These are phyloP conservation scores for Pinna nobilis DNA, from an alignment of 1,140 invertebrate genomes.

Conservation along the genomic window DNA sequence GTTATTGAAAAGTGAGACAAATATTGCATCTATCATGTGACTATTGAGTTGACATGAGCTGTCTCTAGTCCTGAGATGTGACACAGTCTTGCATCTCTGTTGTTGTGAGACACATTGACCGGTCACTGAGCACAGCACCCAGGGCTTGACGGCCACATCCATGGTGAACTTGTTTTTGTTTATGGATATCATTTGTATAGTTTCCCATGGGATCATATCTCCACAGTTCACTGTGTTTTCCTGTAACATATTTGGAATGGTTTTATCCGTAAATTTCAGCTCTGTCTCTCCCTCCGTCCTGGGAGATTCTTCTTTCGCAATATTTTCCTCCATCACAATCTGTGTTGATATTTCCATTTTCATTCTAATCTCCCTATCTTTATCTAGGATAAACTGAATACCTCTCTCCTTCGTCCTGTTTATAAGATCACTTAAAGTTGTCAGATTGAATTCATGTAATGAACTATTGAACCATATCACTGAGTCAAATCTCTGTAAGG, in stretches of 20 bases:
- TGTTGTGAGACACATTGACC: background rate
- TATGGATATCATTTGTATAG: background rate
- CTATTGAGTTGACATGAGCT: background rate
- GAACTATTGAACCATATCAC: constrained; percentile 1
- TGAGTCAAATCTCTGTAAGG: constrained; percentile 8
- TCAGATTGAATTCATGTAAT: background rate
- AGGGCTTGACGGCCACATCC: background rate
- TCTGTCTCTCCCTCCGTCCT: background rate
- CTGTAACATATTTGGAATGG: background rate
- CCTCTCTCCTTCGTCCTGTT: background rate
- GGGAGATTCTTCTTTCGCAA: background rate
- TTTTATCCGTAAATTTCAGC: background rate
- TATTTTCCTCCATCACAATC: background rate
- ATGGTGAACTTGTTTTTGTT: constrained; percentile 10
- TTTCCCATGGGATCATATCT: background rate
- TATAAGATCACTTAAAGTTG: constrained; percentile 1
- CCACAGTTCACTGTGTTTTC: background rate
- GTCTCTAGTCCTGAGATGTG: background rate
- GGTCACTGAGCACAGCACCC: background rate
- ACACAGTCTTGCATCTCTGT: background rate
- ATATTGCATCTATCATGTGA: background rate
- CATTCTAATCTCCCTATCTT: background rate
- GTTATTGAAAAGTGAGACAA: constrained; percentile 5
- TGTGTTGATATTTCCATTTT: background rate
- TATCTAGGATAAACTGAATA: constrained; percentile 13